Evolutionary conservation across 2,888 invertebrate species (phyloP), one percentile per base, ranked within the genome.

Genomic region (Leptinotarsa juncta): DNA sequence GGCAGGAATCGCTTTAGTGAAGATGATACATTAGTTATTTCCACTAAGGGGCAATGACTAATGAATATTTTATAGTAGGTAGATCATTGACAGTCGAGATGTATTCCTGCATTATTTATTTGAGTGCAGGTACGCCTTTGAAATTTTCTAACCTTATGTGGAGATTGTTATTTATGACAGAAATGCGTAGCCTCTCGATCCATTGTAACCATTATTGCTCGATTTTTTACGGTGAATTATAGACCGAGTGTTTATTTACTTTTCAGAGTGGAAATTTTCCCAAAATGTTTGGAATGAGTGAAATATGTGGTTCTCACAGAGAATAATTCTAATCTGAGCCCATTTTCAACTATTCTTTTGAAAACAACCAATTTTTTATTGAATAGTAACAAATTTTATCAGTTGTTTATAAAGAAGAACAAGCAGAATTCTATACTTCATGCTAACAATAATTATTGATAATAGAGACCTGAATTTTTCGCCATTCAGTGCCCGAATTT

Each of bases 21-120:
- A 65, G 60, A 74, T 73, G 71, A 73, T 68, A 75, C 70, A 77
- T 65, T 72, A 74, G 50, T 32, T 55, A 71, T 57, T 68, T 68
- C 57, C 70, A 74, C 71, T 78, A 73, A 71, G 73, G 65, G 65
- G 55, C 74, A 67, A 73, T 71, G 74, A 78, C 71, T 76, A 72
- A 74, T 73, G 70, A 73, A 75, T 76, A 76, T 78, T 75, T 75
- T 70, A 74, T 74, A 73, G 74, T 60, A 69, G 71, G 74, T 74
- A 67, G 75, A 73, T 77, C 69, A 75, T 77, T 73, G 77, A 73
- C 71, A 75, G 73, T 71, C 69, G 53, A 71, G 65, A 71, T 74
- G 73, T 73, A 77, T 75, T 73, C 74, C 42, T 67, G 62, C 55
- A 71, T 72, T 74, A 74, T 74, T 72, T 72, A 72, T 74, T 68